These are phyloP conservation scores for Gopherus evgoodei DNA, from an alignment of 2,113 vertebrate genomes.

Conservation along the genomic window DNA sequence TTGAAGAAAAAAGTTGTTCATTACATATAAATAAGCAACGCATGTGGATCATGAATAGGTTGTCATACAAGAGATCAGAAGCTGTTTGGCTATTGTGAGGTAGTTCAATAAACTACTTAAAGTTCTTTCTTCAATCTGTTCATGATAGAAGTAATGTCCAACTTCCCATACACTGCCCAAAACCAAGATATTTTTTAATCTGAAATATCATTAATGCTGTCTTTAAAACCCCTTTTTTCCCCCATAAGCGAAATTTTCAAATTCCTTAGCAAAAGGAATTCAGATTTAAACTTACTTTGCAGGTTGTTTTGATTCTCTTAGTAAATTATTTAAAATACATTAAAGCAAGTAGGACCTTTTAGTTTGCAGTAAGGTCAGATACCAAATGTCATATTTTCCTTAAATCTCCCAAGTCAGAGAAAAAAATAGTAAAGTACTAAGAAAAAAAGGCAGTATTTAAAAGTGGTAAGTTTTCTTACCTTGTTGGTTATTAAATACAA, in stretches of 20 bases:
- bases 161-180: background rate
- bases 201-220: background rate
- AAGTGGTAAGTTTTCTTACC: background rate
- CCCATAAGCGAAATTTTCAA: background rate
- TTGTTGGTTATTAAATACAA: background rate
- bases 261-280: background rate
- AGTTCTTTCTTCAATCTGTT: background rate
- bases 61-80: slow-evolving; percentile 1
- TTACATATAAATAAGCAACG: background rate
- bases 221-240: background rate
- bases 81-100: background rate
- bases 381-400: background rate
- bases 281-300: background rate
- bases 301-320: background rate
- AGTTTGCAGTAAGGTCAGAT: background rate
- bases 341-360: background rate
- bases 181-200: background rate
- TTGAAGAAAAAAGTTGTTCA: background rate
- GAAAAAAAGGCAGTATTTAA: background rate
- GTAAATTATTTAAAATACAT: background rate
- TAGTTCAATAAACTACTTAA: background rate
- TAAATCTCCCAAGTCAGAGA: background rate
- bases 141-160: background rate
- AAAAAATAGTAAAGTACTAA: slow-evolving; percentile 1
- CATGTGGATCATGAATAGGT: background rate